These are phyloP conservation scores for Phrynocephalus vlangalii DNA, from an alignment of 2,797 vertebrate genomes.

Conservation along the genomic window DNA sequence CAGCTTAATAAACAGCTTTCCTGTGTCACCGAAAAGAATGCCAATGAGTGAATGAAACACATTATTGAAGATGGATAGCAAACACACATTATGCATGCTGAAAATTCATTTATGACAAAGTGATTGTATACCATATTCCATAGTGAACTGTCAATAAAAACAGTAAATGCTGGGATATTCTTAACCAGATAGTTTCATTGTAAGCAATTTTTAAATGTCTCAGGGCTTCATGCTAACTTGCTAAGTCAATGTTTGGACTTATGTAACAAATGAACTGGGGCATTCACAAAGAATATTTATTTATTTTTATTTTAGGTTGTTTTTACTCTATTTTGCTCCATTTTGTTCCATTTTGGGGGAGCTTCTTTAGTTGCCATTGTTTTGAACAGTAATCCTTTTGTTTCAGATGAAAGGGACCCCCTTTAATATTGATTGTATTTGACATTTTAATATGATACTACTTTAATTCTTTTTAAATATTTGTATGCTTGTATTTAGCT, in stretches of 20 bases:
- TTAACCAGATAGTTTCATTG: not conserved
- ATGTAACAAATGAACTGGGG: too few species aligned
- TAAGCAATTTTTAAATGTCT: not conserved
- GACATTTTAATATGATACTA: too few species aligned
- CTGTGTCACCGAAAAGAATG: conserved; percentile 4
- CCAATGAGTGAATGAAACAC: not conserved
- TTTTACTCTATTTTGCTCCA: too few species aligned
- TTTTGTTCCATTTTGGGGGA: too few species aligned
- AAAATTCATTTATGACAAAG: not conserved
- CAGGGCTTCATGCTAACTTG: not conserved
- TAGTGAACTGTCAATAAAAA: not conserved
- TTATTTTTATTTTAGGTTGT: too few species aligned
- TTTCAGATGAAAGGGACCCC: too few species aligned
- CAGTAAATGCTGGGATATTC: not conserved
- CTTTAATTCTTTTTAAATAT: too few species aligned
- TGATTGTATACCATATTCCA: not conserved
- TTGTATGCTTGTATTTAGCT: too few species aligned
- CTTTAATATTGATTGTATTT: too few species aligned
- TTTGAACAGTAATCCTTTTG: too few species aligned
- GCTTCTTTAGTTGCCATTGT: too few species aligned
- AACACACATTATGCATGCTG: not conserved
- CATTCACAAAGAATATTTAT: too few species aligned
- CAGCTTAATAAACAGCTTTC: not conserved
- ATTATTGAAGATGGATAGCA: not conserved
- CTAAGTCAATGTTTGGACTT: not conserved